phyloP scores from a whole-genome alignment of 2,113 vertebrate genomes.

The Thymallus thymallus region DNA sequence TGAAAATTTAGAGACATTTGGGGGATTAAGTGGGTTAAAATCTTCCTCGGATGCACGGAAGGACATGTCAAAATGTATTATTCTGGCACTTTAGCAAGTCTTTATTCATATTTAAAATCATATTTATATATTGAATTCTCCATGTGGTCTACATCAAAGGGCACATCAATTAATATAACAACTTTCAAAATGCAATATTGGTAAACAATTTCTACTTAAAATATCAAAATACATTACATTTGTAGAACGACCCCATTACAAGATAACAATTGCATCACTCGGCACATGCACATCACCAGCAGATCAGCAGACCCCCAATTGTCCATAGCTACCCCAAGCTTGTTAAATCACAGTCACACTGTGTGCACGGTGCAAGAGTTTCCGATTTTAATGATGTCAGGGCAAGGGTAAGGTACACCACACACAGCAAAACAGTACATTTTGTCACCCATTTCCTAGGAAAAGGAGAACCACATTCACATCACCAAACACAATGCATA shows the following conservation, averaged over 20 bases:
- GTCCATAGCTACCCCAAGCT: neutral
- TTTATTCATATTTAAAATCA: too few relatives aligned
- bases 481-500: neutral
- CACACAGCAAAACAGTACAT: neutral
- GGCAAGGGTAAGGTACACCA: neutral
- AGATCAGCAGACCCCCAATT: neutral
- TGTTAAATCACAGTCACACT: neutral
- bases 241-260: neutral
- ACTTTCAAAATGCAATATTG: too few relatives aligned
- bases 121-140: too few relatives aligned
- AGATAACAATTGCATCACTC: neutral
- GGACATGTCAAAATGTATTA: too few relatives aligned
- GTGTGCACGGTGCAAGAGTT: neutral
- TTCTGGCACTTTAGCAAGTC: too few relatives aligned
- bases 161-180: too few relatives aligned
- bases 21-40: too few relatives aligned
- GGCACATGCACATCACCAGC: neutral
- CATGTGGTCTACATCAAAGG: too few relatives aligned
- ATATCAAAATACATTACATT: too few relatives aligned
- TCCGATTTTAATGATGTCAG: neutral
- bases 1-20: too few relatives aligned
- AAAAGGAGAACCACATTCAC: neutral
- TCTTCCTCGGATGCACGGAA: too few relatives aligned
- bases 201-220: too few relatives aligned
- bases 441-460: neutral